These are phyloP conservation scores for Semnornis frantzii DNA, from an alignment of 2,113 vertebrate species.

Conservation along the genomic window DNA sequence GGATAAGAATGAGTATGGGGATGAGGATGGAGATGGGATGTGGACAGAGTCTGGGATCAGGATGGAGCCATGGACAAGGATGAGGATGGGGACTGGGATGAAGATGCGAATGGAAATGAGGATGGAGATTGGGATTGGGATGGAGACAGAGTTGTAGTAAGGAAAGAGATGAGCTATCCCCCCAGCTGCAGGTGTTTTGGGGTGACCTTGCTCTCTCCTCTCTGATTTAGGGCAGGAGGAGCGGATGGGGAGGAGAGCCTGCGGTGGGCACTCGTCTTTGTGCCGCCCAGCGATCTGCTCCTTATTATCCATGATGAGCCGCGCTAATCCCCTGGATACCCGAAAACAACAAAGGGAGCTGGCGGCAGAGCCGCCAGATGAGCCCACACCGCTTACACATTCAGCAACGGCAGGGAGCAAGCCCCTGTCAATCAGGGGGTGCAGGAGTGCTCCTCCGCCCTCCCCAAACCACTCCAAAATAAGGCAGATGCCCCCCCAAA, in stretches of 20 bases:
- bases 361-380: not conserved
- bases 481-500: not conserved
- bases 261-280: conserved; percentile 56
- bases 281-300: conserved; percentile 39
- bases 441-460: not conserved
- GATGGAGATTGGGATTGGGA: not conserved
- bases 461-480: not conserved
- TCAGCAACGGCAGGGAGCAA: not conserved
- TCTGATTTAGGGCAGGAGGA: conserved; percentile 49
- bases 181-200: not conserved
- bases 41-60: not conserved
- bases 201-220: conserved; percentile 45
- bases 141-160: not conserved
- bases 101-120: not conserved
- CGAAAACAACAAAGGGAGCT: conserved; percentile 54
- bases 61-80: not conserved
- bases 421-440: not conserved
- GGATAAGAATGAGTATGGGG: too few species aligned
- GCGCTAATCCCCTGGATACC: conserved; percentile 19
- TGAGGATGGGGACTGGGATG: too few species aligned
- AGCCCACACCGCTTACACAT: not conserved
- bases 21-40: not conserved
- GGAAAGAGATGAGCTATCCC: not conserved
- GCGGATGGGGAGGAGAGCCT: not conserved
- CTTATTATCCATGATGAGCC: conserved; percentile 37